phyloP scores from a whole-genome alignment of 2,113 vertebrate species.

The Dicentrarchus labrax region DNA sequence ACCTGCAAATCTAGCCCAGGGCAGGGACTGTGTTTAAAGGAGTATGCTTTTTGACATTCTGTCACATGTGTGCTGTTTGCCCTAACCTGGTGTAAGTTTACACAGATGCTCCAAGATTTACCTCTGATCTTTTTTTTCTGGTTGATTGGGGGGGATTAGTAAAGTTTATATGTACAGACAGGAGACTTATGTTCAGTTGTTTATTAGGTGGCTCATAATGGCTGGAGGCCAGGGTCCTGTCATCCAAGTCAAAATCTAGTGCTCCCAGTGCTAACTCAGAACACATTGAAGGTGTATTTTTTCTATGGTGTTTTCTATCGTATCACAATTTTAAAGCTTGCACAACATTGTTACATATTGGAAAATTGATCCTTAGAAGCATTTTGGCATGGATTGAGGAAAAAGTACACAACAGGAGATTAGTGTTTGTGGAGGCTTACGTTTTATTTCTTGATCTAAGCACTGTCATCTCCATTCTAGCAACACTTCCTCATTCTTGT shows the following conservation, averaged over 20 bases:
- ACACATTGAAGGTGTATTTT: constrained; percentile 4
- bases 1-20: constrained; percentile 90
- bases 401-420: constrained; percentile 34
- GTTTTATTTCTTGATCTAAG: constrained; percentile 62
- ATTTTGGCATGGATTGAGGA: constrained; percentile 19
- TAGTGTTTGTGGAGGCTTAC: constrained; percentile 47
- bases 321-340: constrained; percentile 36
- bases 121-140: constrained; percentile 50
- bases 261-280: neutral
- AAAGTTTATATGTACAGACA: constrained; percentile 54
- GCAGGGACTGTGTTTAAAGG: constrained; percentile 82
- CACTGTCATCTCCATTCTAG: constrained; percentile 52
- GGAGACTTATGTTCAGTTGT: constrained; percentile 41
- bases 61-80: constrained; percentile 80
- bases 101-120: constrained; percentile 48
- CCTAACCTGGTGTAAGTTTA: constrained; percentile 75
- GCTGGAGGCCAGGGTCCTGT: constrained; percentile 5
- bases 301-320: constrained; percentile 9
- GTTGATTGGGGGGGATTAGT: constrained; percentile 34
- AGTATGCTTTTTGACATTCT: constrained; percentile 86
- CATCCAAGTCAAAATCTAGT: constrained; percentile 9
- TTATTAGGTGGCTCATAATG: constrained; percentile 34
- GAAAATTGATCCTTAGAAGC: constrained; percentile 41
- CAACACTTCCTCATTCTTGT: constrained; percentile 71
- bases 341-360: constrained; percentile 31